phyloP scores from a whole-genome alignment of 2,797 vertebrate species.

The Siniperca scherzeri region DNA sequence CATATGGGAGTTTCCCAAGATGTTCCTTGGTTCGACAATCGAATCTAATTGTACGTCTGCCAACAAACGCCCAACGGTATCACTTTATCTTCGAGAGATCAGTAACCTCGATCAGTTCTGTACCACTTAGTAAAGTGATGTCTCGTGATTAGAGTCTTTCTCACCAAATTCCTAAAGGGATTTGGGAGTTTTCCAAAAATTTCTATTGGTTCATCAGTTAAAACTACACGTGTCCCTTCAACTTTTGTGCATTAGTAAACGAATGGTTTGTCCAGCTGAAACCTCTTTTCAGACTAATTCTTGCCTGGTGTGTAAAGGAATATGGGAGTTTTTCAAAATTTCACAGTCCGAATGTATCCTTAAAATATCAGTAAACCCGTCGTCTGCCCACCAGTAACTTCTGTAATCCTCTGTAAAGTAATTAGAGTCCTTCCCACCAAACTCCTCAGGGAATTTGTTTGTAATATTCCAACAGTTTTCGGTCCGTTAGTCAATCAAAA shows the following conservation, averaged over 20 bases:
- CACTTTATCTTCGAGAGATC: background rate
- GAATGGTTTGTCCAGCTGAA: background rate
- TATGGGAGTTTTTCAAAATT: background rate
- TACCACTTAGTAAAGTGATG: no score
- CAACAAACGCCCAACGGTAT: background rate
- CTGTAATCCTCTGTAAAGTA: no score
- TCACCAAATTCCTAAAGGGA: background rate
- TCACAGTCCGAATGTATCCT: background rate
- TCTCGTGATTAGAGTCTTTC: no score
- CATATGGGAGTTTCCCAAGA: background rate
- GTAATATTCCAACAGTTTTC: background rate
- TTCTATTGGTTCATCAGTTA: background rate
- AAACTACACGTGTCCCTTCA: background rate
- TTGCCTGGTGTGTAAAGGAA: no score
- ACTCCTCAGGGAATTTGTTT: background rate
- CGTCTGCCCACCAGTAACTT: background rate
- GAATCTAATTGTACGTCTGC: background rate
- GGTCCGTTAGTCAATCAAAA: background rate
- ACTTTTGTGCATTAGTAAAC: background rate
- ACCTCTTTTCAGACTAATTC: background rate
- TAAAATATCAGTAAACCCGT: background rate
- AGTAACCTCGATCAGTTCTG: background rate
- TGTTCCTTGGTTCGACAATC: background rate
- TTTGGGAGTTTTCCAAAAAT: background rate
- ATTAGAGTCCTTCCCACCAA: background rate